Conservation (phyloP, 2,888 invertebrate genomes). For the Petrophora chlorosata region DNA sequence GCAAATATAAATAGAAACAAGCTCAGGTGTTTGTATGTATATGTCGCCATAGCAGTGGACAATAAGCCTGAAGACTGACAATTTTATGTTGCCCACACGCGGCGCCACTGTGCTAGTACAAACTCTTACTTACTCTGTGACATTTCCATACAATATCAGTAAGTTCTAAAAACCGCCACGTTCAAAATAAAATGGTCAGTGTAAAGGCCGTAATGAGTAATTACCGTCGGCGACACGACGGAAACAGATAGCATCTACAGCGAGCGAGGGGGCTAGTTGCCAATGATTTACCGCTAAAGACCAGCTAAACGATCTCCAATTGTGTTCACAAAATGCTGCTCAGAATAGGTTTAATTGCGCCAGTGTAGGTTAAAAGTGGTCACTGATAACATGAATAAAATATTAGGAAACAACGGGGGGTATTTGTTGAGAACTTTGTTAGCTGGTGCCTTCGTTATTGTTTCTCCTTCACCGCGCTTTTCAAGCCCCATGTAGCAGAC, state of each 20-base stretch:
- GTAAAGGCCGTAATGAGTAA: conserved; percentile 72
- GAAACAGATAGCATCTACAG: conserved; percentile 71
- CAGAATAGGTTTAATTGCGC: conserved; percentile 20
- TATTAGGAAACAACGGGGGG: too few relatives aligned
- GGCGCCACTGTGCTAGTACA: background rate
- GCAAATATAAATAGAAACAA: background rate
- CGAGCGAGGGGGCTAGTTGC: conserved; percentile 45
- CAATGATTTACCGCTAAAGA: conserved; percentile 65
- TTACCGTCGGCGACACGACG: conserved; percentile 63
- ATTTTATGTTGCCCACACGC: background rate
- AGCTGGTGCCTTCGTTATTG: too few relatives aligned
- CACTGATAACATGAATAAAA: conserved; percentile 2
- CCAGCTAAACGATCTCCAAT: conserved; percentile 20
- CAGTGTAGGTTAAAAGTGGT: conserved; percentile 2
- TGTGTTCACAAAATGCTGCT: conserved; percentile 19
- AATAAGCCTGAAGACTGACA: background rate
- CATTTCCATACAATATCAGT: background rate
- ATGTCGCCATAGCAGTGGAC: conserved; percentile 20
- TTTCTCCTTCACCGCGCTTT: too few relatives aligned
- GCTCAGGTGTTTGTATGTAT: conserved; percentile 18
- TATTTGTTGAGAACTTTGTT: too few relatives aligned
- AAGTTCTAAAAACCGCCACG: conserved; percentile 20
- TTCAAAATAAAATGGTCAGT: conserved; percentile 37
- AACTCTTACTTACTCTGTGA: background rate
- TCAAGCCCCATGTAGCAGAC: too few relatives aligned